A percentile compares a stretch with the other conserved stretches of the same genome.
phyloP scores from a whole-genome alignment of 2,888 invertebrate genomes.

The Drosophila algonquin region DNA sequence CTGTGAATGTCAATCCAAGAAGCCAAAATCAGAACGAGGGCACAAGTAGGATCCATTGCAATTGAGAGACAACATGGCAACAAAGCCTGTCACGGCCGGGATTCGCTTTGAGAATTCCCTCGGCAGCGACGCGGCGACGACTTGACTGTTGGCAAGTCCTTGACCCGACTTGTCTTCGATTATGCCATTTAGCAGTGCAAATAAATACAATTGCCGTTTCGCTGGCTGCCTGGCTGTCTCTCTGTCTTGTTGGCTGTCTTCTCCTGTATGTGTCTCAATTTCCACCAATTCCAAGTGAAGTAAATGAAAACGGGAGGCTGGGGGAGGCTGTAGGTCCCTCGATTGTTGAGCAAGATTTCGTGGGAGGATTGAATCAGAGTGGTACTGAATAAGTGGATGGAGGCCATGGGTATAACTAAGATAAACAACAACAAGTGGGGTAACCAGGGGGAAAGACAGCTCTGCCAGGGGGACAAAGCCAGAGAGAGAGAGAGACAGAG shows the following conservation, averaged over 20 bases:
- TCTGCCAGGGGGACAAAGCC: no score
- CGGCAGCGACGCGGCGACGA: background rate
- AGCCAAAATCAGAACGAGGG: background rate
- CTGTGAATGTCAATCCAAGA: conserved; percentile 10
- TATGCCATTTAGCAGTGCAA: conserved; percentile 76
- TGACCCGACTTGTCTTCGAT: conserved; percentile 59
- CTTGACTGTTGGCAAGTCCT: conserved; percentile 16
- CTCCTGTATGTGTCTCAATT: conserved; percentile 59
- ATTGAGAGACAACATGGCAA: conserved; percentile 27
- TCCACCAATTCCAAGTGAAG: conserved; percentile 47
- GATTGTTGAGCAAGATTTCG: background rate
- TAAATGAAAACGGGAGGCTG: conserved; percentile 4
- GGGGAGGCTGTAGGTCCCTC: background rate
- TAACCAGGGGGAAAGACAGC: background rate
- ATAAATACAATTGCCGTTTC: conserved; percentile 73
- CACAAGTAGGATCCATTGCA: conserved; percentile 10
- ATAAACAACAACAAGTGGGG: conserved; percentile 59
- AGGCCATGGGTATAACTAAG: conserved; percentile 58
- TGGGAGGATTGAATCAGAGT: conserved; percentile 4
- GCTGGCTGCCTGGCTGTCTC: conserved; percentile 27
- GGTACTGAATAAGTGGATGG: background rate
- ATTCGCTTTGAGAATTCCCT: conserved; percentile 9
- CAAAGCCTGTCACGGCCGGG: conserved; percentile 24
- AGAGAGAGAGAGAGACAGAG: background rate
- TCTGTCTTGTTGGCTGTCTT: background rate